phyloP scores from a whole-genome alignment of 2,113 vertebrate species.

The Ochotona curzoniae region DNA sequence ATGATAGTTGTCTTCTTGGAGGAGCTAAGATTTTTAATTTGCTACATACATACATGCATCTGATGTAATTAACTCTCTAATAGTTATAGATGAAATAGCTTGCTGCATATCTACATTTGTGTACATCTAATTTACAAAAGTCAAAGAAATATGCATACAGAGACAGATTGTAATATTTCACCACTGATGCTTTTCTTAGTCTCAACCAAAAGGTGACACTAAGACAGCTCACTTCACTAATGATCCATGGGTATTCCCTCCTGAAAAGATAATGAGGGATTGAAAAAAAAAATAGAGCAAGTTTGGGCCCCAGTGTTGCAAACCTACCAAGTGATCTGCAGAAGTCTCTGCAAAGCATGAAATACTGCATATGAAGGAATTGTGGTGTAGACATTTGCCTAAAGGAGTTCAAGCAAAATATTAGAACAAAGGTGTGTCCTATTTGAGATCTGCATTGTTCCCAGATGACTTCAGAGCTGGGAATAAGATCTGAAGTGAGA shows the following conservation, averaged over 20 bases:
- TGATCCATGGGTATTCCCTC: background rate
- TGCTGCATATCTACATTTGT: background rate
- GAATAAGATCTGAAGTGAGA: background rate
- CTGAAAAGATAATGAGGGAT: background rate
- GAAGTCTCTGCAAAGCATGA: background rate
- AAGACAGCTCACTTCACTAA: background rate
- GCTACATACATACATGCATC: background rate
- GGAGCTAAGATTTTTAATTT: background rate
- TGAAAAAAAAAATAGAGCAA: background rate
- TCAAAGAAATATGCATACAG: background rate
- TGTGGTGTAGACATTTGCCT: background rate
- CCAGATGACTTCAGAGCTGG: background rate
- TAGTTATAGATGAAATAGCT: no score
- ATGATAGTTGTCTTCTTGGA: background rate
- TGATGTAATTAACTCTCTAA: no score
- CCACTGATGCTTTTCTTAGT: background rate
- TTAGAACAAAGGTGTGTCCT: background rate
- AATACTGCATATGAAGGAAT: background rate
- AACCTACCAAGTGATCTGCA: background rate
- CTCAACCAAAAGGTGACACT: background rate
- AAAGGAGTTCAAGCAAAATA: background rate
- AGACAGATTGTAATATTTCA: background rate
- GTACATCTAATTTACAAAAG: no score
- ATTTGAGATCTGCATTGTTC: background rate
- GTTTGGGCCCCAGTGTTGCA: background rate